Evolutionary conservation across 2,888 invertebrate species (phyloP).

Genomic region (Caenorhabditis uteleia): DNA sequence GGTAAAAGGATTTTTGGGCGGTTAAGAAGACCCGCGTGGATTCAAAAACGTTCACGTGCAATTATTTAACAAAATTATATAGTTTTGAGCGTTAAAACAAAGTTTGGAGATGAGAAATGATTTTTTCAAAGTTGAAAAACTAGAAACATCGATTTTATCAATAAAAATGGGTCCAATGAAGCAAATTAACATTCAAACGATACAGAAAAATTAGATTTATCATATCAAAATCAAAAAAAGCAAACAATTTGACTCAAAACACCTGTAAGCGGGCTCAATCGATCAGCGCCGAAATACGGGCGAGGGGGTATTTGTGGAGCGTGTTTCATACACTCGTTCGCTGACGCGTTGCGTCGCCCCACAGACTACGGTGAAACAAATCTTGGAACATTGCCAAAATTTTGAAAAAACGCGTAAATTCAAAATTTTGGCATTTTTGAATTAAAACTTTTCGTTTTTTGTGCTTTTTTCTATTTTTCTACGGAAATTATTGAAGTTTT

Average conservation of each 20-base stretch:
- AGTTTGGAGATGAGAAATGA: no score
- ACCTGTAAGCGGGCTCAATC: neutral
- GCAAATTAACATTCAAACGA: no score
- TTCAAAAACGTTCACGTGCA: no score
- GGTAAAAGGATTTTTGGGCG: no score
- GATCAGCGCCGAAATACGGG: constrained; percentile 20
- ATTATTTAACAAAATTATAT: no score
- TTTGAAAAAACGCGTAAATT: constrained; percentile 19
- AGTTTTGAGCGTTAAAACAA: no score
- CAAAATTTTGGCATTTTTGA: no score
- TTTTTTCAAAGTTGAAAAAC: no score
- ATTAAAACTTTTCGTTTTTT: constrained; percentile 10
- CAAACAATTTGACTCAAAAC: neutral
- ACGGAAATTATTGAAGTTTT: neutral
- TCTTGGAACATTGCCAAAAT: constrained; percentile 3
- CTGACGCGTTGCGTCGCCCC: constrained; percentile 1
- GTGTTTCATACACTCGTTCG: constrained; percentile 37
- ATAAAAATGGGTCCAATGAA: no score
- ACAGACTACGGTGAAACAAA: constrained; percentile 25
- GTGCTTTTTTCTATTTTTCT: neutral
- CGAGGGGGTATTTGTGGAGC: constrained; percentile 26
- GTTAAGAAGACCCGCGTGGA: no score
- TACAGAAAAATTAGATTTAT: neutral
- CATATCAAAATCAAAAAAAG: neutral
- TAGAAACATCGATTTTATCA: no score